Evolutionary conservation across 2,797 vertebrate species (phyloP).

Genomic region (Notolepis coatsorum): DNA sequence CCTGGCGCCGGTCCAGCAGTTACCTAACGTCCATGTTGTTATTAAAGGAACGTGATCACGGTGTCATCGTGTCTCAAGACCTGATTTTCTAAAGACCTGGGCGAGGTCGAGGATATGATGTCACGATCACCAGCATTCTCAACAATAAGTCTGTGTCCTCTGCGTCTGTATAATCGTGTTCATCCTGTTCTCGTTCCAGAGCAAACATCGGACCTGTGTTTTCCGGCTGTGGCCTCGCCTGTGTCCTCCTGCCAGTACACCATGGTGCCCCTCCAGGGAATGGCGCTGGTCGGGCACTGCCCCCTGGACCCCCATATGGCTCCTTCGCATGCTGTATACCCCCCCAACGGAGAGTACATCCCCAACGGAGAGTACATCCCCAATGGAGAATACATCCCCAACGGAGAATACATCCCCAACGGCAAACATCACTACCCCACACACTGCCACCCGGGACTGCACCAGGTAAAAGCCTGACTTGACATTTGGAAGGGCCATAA

Average conservation of each 20-base stretch:
- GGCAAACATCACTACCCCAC: constrained; percentile 79
- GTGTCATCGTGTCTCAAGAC: background rate
- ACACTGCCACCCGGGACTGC: constrained; percentile 78
- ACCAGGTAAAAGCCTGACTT: constrained; percentile 79
- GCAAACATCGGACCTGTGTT: constrained; percentile 91
- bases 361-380: constrained; percentile 73
- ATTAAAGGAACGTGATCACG: background rate
- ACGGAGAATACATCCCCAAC: constrained; percentile 71
- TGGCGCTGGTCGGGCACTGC: constrained; percentile 84
- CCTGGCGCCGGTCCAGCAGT: no score
- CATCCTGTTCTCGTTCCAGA: constrained; percentile 77
- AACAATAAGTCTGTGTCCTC: no score
- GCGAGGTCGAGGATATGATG: no score
- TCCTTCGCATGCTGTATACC: constrained; percentile 68
- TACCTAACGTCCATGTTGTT: no score
- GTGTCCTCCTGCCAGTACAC: constrained; percentile 95
- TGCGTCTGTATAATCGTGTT: background rate
- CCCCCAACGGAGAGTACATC: constrained; percentile 68
- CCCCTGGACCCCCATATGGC: constrained; percentile 79
- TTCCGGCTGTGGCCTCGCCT: constrained; percentile 85
- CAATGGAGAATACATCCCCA: constrained; percentile 72
- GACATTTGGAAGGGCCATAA: no score
- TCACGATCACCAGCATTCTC: no score
- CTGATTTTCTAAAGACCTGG: no score
- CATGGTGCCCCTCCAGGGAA: constrained; percentile 93